Evolutionary conservation across 1,140 invertebrate genomes (phyloP).

Genomic region (Leptinotarsa undecemlineata): DNA sequence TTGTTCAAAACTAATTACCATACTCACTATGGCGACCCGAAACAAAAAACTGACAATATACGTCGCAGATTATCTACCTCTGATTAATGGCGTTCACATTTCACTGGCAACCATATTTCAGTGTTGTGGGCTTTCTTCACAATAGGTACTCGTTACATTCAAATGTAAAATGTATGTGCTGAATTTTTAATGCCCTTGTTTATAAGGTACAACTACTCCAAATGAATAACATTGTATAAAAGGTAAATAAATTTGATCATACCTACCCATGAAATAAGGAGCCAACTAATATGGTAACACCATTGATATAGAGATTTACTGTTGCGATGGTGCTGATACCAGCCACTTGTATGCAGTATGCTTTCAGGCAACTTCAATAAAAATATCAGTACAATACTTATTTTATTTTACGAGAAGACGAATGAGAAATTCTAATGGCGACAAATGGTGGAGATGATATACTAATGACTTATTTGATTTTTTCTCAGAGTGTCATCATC

Average conservation of each 20-base stretch:
- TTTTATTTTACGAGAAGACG: no score
- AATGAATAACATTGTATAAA: constrained; percentile 4
- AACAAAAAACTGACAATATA: constrained; percentile 1
- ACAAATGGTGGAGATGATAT: no score
- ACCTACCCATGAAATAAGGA: constrained; percentile 1
- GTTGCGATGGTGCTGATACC: constrained; percentile 1
- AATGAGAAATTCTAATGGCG: no score
- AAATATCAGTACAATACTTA: no score
- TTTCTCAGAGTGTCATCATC: no score
- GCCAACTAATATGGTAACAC: constrained; percentile 2
- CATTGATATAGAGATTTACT: constrained; percentile 5
- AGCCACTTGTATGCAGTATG: background rate
- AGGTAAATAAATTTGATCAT: constrained; percentile 1
- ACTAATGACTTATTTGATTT: no score
- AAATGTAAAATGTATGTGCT: constrained; percentile 2
- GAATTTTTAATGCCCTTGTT: constrained; percentile 8
- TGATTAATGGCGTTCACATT: background rate
- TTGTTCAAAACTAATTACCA: background rate
- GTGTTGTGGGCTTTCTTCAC: background rate
- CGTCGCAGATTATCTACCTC: background rate
- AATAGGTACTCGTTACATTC: constrained; percentile 5
- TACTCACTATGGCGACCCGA: background rate
- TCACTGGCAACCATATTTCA: constrained; percentile 1
- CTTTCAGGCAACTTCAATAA: no score
- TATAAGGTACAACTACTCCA: background rate